phyloP scores from a whole-genome alignment of 2,888 invertebrate genomes.

The Drosophila monieri region DNA sequence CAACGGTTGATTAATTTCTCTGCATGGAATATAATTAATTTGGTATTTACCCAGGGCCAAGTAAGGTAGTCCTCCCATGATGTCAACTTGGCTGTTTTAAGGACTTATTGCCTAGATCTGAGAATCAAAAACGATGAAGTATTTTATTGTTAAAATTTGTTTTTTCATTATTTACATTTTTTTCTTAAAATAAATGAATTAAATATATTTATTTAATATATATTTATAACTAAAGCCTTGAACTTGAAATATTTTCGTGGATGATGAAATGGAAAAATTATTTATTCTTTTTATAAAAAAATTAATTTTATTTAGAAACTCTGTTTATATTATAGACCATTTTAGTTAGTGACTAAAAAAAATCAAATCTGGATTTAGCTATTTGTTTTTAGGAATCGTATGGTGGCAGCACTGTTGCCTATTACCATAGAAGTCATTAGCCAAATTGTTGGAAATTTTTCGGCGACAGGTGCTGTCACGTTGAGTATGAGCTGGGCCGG shows the following conservation, averaged over 20 bases:
- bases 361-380: background rate
- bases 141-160: too few species aligned
- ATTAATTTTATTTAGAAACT: too few species aligned
- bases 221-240: too few species aligned
- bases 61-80: background rate
- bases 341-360: too few species aligned
- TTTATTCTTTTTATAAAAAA: too few species aligned
- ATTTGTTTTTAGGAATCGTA: background rate
- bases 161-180: too few species aligned
- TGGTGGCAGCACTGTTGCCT: conserved; percentile 2
- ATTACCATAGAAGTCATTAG: conserved; percentile 61
- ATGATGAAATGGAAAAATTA: too few species aligned
- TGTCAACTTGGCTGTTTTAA: conserved; percentile 8
- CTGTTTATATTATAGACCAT: too few species aligned
- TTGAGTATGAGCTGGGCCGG: conserved; percentile 33
- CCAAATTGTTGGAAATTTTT: conserved; percentile 69
- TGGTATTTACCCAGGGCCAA: conserved; percentile 58
- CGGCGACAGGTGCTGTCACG: conserved; percentile 72
- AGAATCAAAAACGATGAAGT: background rate
- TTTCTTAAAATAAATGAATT: too few species aligned
- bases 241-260: background rate
- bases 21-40: conserved; percentile 78
- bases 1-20: conserved; percentile 74
- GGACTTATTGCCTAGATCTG: background rate
- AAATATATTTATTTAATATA: too few species aligned